Base-by-base conservation (phyloP, 2,797 vertebrate species). In the Sebastes hubbsi region DNA sequence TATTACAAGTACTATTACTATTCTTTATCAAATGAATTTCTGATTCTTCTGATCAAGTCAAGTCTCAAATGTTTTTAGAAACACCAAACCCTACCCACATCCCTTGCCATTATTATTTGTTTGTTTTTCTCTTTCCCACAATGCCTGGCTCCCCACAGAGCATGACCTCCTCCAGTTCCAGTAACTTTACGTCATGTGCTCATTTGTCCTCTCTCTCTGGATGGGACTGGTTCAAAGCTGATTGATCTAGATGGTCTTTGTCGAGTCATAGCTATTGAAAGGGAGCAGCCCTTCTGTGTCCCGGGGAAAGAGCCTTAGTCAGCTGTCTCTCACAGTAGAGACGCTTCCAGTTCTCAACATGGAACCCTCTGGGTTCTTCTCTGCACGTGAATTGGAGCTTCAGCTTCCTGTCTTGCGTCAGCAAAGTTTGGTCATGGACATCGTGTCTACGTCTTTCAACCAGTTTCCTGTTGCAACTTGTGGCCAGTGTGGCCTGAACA, bases 141-240 rank as follows among this genome's bases (percentile, higher is more conserved):
- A 71, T 58, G 16, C 22, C 29, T 2, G 0, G 6, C 62, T 70
- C 9, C 42, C 30, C 5, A 13, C 27, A 24, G 55, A 78, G 34
- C 55, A 12, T 61, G 70, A 76, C 73, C 42, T n/a, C 36, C 20
- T 14, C 10, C 54, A 49, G 29, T 52, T 67, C 32, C 63, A 34
- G 69, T 61, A 83, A 85, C 66, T 69, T 63, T n/a, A 55, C 25
- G 29, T 32, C 60, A 34, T 60, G 30, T n/a, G 14, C 49, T 30
- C 8, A 16, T 61, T 69, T 32, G 25, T 61, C 60, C 30, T 29
- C 22, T 29, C 10, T 38, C 59, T 76, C 58, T 64, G 36, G 14
- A 69, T 29, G 5, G 52, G 22, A 77, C 84, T 58, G 75, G 64
- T 67, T 87, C 65, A 75, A 52, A 84, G 85, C 85, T 55, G 85